Conservation (phyloP, 2,797 vertebrate genomes). For the Rhinatrema bivittatum region DNA sequence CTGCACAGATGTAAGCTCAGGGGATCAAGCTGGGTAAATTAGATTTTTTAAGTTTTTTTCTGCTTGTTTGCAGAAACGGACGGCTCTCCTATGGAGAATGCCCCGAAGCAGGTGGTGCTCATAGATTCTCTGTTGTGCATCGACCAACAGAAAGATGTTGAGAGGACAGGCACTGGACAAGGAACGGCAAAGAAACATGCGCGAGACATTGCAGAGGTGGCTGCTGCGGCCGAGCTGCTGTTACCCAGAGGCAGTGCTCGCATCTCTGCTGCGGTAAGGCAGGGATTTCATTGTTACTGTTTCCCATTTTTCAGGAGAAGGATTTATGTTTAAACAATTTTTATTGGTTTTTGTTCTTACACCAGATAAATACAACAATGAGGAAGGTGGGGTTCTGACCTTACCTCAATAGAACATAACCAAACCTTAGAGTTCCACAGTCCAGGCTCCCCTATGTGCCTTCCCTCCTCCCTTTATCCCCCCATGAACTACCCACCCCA, state of each 20-base stretch:
- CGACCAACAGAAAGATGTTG: slow-evolving; percentile 67
- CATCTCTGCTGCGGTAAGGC: slow-evolving; percentile 34
- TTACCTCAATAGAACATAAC: too few relatives aligned
- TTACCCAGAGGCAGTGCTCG: slow-evolving; percentile 75
- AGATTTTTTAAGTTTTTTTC: too few relatives aligned
- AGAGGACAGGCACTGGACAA: slow-evolving; percentile 49
- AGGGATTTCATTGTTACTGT: too few relatives aligned
- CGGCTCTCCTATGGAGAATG: slow-evolving; percentile 15
- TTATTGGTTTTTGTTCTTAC: rapidly evolving
- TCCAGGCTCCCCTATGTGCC: too few relatives aligned
- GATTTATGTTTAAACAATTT: too few relatives aligned
- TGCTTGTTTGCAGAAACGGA: slow-evolving; percentile 46
- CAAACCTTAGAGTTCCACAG: too few relatives aligned
- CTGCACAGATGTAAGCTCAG: too few relatives aligned
- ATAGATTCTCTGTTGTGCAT: slow-evolving; percentile 75
- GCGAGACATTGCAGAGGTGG: slow-evolving; percentile 72
- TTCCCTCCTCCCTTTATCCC: too few relatives aligned
- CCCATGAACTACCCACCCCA: too few relatives aligned
- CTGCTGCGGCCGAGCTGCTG: slow-evolving; percentile 69
- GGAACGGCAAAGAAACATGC: slow-evolving; percentile 48
- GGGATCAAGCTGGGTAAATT: too few relatives aligned
- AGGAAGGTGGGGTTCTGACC: too few relatives aligned
- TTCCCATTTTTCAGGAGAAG: too few relatives aligned
- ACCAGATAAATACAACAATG: neutral
- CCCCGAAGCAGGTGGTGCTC: slow-evolving; percentile 53